Conservation (phyloP, 2,888 invertebrate species). For the Magallana nippona region DNA sequence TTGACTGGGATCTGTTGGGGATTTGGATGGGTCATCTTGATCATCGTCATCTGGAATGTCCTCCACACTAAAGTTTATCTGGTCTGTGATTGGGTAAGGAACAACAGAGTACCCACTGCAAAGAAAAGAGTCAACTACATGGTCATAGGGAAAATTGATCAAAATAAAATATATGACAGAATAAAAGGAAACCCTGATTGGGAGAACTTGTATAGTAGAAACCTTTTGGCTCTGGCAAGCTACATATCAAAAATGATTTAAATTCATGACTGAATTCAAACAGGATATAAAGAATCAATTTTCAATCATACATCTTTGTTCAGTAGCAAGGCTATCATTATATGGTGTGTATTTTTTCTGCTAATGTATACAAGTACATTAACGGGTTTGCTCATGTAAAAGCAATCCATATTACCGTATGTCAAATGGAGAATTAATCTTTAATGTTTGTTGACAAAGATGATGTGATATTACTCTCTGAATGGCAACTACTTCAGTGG, state of each 20-base stretch:
- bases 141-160: neutral
- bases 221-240: no score
- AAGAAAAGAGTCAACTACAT: neutral
- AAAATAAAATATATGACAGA: no score
- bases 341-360: no score
- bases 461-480: neutral
- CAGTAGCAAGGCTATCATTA: no score
- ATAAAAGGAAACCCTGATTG: no score
- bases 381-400: neutral
- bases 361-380: no score
- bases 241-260: no score
- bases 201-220: no score
- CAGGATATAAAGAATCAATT: no score
- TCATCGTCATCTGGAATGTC: slow-evolving; percentile 53
- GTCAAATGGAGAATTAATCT: neutral
- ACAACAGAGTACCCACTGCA: slow-evolving; percentile 73
- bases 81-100: slow-evolving; percentile 76
- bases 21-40: slow-evolving; percentile 43
- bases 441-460: neutral
- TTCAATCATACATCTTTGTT: no score
- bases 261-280: no score
- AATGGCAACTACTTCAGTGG: neutral
- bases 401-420: neutral
- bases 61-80: slow-evolving; percentile 57
- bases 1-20: slow-evolving; percentile 38